Percentiles rank a stretch among this genome's conserved stretches.
Conservation (phyloP, 1,140 invertebrate species). For the Colletes gigas region DNA sequence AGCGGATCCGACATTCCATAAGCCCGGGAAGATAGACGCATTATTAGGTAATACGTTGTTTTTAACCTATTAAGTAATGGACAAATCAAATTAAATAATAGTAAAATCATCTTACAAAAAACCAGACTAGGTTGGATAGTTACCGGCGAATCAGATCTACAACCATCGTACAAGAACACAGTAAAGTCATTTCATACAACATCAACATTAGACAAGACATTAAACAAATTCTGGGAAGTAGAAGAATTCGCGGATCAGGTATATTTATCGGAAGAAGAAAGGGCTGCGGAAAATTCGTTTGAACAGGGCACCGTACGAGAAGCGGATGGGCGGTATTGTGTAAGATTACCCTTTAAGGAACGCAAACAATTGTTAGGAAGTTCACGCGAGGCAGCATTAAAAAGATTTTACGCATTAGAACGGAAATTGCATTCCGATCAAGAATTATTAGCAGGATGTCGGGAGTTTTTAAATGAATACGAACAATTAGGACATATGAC, state of each 20-base stretch:
- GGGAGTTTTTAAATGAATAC: not conserved
- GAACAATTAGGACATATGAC: slow-evolving; percentile 1
- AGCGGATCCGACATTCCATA: not conserved
- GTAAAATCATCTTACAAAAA: not conserved
- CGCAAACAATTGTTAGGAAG: not conserved
- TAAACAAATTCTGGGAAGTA: not conserved
- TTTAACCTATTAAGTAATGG: not conserved
- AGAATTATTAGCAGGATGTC: not conserved
- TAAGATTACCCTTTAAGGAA: not conserved
- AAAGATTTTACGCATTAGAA: not conserved
- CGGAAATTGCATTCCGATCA: not conserved
- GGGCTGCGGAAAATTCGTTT: not conserved
- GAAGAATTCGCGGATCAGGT: not conserved
- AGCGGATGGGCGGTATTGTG: not conserved
- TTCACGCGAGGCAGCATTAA: not conserved
- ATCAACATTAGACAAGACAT: not conserved
- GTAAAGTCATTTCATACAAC: too few relatives aligned
- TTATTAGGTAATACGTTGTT: not conserved
- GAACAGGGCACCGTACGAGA: not conserved
- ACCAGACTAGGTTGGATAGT: too few relatives aligned
- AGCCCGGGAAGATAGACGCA: not conserved
- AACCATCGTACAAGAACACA: too few relatives aligned
- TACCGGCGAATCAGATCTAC: too few relatives aligned
- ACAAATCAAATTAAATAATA: not conserved
- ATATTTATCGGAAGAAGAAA: not conserved